Conservation (phyloP, 2,888 invertebrate genomes). For the Carterocephalus palaemon region DNA sequence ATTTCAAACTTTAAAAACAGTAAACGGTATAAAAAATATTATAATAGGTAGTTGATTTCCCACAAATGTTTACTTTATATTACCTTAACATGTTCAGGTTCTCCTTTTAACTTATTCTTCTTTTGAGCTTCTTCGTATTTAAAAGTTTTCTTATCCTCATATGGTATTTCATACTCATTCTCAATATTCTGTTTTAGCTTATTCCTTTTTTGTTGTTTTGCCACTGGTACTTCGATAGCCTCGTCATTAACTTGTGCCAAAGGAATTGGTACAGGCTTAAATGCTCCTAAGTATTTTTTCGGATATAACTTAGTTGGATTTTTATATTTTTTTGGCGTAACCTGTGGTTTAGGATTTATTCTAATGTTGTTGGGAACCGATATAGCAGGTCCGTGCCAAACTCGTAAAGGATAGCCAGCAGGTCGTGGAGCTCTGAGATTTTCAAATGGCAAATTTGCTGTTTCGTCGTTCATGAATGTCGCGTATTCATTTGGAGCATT, state of each 20-base stretch:
- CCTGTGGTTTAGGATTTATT: slow-evolving; percentile 48
- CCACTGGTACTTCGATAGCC: slow-evolving; percentile 59
- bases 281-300: slow-evolving; percentile 76
- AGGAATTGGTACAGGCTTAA: slow-evolving; percentile 69
- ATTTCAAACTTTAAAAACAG: not conserved
- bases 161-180: slow-evolving; percentile 43
- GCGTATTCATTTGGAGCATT: slow-evolving; percentile 54
- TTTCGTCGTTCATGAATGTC: slow-evolving; percentile 7
- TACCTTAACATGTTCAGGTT: slow-evolving; percentile 37
- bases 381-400: slow-evolving; percentile 16
- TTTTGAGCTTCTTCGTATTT: slow-evolving; percentile 73
- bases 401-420: slow-evolving; percentile 2
- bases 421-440: slow-evolving; percentile 2
- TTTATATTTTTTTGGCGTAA: slow-evolving; percentile 43
- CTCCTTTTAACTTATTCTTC: slow-evolving; percentile 64
- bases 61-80: slow-evolving; percentile 8
- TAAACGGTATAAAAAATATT: no score
- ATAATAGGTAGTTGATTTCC: no score
- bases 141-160: slow-evolving; percentile 60
- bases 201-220: slow-evolving; percentile 61
- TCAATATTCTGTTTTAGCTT: slow-evolving; percentile 52
- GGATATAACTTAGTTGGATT: slow-evolving; percentile 78
- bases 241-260: slow-evolving; percentile 54
- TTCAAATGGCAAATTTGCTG: slow-evolving; percentile 1
- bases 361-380: slow-evolving; percentile 24